Base-by-base conservation (phyloP, 2,888 invertebrate genomes). In the Ectemnius cavifrons region DNA sequence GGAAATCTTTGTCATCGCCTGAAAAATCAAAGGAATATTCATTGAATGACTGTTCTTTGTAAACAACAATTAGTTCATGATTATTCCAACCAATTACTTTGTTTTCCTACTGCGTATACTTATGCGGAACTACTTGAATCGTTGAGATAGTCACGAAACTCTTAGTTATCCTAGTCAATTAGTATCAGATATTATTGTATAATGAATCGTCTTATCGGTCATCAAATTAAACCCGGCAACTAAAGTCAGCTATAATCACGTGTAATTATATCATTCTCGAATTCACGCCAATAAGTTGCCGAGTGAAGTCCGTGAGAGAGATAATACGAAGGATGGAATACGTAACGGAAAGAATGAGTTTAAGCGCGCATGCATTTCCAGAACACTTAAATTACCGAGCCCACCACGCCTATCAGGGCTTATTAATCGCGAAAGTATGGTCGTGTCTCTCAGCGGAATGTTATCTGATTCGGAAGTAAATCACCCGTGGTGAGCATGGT, bases 401-500 rank as follows among this genome's bases (percentile, higher is more conserved):
- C 86, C 85, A 85, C 81, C 79, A 76, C 5, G 37, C 8, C 80
- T 85, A 88, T 88, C 88, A 3, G 83, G 70, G 76, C 85, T 88
- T 88, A 88, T 88, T 88, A 87, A 89, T 89, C 89, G 84, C 73
- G 77, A 85, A 85, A 87, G 80, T 81, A 79, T 79, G 74, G 83
- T 80, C 82, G 80, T 79, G 81, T 82, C 79, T 79, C 52, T 16
- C 77, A 75, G 77, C 73, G 60, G 68, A 63, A 71, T 77, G 80
- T 78, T 87, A 88, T 87, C 88, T 86, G 84, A 86, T 83, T 85
- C 86, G 89, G 87, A 89, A 89, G 87, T 81, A 83, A 84, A 86
- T 84, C 79, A 73, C 69, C 62, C 57, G 70, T 68, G 67, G 64
- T 63, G 73, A 4, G 37, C 37, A 73, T 70, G 71, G 70, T 67